Percentiles rank a stretch among this genome's conserved stretches.
These are phyloP conservation scores for Rhinogobius similis DNA, from an alignment of 2,113 vertebrate genomes.

Conservation along the genomic window DNA sequence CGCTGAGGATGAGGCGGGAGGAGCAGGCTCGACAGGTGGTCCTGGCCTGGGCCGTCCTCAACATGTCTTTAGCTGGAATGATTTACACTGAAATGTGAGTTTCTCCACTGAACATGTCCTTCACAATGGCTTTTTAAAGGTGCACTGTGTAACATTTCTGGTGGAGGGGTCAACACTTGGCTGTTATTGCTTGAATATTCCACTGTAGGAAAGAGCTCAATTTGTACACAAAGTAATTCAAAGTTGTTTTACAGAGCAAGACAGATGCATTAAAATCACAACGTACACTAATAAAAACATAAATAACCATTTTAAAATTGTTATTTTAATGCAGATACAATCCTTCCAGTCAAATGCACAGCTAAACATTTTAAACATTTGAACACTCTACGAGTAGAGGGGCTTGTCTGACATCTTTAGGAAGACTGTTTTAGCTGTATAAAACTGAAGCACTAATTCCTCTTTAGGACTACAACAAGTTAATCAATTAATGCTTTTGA, in stretches of 20 bases:
- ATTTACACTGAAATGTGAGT: constrained; percentile 95
- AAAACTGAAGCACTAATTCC: no score
- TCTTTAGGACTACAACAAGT: no score
- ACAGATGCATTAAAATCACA: background rate
- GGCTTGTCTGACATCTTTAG: no score
- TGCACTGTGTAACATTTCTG: background rate
- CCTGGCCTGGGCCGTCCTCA: constrained; percentile 92
- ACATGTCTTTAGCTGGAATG: constrained; percentile 91
- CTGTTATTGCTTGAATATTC: background rate
- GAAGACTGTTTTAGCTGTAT: no score
- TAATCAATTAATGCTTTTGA: no score
- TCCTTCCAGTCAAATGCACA: no score
- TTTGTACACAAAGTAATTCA: background rate
- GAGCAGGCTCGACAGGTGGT: constrained; percentile 86
- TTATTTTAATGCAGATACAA: no score
- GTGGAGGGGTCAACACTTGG: background rate
- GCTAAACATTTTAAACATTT: no score
- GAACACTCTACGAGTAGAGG: no score
- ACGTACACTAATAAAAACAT: no score
- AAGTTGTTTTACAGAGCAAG: background rate
- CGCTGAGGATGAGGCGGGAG: constrained; percentile 89
- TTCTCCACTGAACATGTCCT: background rate
- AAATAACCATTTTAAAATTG: no score
- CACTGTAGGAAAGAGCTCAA: no score
- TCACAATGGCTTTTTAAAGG: background rate